phyloP scores from a whole-genome alignment of 2,797 vertebrate species.

The Synanceia verrucosa region DNA sequence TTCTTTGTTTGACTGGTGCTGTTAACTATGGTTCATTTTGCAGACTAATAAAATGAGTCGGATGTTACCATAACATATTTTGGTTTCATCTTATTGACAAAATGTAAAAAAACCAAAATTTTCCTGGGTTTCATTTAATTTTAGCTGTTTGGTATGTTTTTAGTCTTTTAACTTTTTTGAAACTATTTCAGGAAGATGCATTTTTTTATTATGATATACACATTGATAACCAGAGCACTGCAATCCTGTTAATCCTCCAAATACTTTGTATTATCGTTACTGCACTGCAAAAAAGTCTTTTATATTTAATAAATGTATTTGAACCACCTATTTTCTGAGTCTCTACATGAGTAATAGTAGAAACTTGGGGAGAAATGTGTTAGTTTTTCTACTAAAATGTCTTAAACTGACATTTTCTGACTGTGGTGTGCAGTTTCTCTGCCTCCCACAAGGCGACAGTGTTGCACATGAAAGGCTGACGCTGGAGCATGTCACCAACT shows the following conservation, averaged over 20 bases:
- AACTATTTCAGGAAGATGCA: slow-evolving; percentile 46
- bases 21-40: slow-evolving; percentile 9
- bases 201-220: slow-evolving; percentile 48
- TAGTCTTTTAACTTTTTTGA: slow-evolving; percentile 19
- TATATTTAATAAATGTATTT: slow-evolving; percentile 80
- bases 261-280: slow-evolving; percentile 67
- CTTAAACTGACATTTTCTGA: not conserved
- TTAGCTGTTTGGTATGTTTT: slow-evolving; percentile 18
- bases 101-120: not conserved
- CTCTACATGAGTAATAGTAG: not conserved
- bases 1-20: slow-evolving; percentile 32
- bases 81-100: slow-evolving; percentile 18
- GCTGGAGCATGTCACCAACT: slow-evolving; percentile 4
- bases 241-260: slow-evolving; percentile 60
- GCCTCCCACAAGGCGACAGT: slow-evolving; percentile 63
- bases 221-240: slow-evolving; percentile 60
- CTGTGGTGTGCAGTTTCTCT: not conserved
- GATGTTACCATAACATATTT: slow-evolving; percentile 11
- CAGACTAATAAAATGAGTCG: slow-evolving; percentile 4
- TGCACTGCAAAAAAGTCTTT: slow-evolving; percentile 69
- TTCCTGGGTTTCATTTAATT: slow-evolving; percentile 28
- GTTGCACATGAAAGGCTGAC: slow-evolving; percentile 41
- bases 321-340: slow-evolving; percentile 40
- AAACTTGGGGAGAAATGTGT: not conserved
- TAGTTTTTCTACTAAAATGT: not conserved